Conservation (phyloP, 2,888 invertebrate species). For the Acleris literana region DNA sequence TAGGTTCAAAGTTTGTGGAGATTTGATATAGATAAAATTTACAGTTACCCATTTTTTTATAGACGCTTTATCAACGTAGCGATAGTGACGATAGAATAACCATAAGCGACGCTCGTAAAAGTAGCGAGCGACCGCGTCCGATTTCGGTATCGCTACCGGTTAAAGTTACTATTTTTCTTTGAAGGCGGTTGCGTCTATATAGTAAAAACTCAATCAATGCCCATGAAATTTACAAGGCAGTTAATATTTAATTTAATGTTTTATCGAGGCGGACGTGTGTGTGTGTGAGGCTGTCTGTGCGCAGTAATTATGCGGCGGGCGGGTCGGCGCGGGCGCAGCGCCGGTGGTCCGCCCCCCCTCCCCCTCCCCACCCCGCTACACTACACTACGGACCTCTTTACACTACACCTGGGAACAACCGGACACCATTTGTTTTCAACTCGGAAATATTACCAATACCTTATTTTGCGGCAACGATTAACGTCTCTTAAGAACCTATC, state of each 20-base stretch:
- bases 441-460: slow-evolving; percentile 50
- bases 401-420: slow-evolving; percentile 73
- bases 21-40: slow-evolving; percentile 57
- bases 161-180: slow-evolving; percentile 47
- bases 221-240: slow-evolving; percentile 79
- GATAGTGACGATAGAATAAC: slow-evolving; percentile 53
- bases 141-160: slow-evolving; percentile 70
- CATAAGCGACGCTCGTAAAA: slow-evolving; percentile 49
- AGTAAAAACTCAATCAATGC: slow-evolving; percentile 73
- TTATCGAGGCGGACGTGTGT: slow-evolving; percentile 65
- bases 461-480: slow-evolving; percentile 34
- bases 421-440: slow-evolving; percentile 60
- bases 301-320: slow-evolving; percentile 80
- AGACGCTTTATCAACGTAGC: slow-evolving; percentile 54
- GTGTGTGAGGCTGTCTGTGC: slow-evolving; percentile 69
- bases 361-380: slow-evolving; percentile 44
- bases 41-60: slow-evolving; percentile 53
- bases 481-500: slow-evolving; percentile 18
- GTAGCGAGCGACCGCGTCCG: slow-evolving; percentile 55
- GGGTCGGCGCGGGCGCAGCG: slow-evolving; percentile 75
- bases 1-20: slow-evolving; percentile 52
- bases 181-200: slow-evolving; percentile 49
- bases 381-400: slow-evolving; percentile 56
- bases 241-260: slow-evolving; percentile 79
- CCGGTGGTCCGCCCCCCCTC: slow-evolving; percentile 75